phyloP scores from a whole-genome alignment of 2,888 invertebrate species.

The Molanna angustata region DNA sequence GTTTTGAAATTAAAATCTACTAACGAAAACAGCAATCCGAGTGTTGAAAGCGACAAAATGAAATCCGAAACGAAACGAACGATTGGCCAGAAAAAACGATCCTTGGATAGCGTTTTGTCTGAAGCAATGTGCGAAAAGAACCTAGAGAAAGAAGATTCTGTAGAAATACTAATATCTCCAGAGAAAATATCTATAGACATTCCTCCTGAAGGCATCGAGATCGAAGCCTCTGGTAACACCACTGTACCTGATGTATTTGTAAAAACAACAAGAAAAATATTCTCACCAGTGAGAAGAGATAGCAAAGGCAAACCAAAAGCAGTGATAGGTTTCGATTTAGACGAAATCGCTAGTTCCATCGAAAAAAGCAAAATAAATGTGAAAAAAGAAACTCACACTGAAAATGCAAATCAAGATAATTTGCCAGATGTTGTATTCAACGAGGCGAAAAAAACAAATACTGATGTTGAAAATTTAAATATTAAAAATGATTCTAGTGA shows the following conservation, averaged over 20 bases:
- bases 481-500: constrained; percentile 18
- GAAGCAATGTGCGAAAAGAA: constrained; percentile 16
- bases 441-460: constrained; percentile 21
- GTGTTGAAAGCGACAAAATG: too few species aligned
- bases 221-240: constrained; percentile 45
- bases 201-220: constrained; percentile 35
- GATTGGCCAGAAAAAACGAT: constrained; percentile 20
- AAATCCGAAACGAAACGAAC: too few species aligned
- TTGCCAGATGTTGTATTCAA: constrained; percentile 29
- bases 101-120: constrained; percentile 21
- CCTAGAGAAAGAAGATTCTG: constrained; percentile 30
- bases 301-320: constrained; percentile 55
- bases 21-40: constrained; percentile 13
- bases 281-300: constrained; percentile 65
- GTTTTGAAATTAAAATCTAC: constrained; percentile 40
- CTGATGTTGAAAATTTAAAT: constrained; percentile 11
- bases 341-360: constrained; percentile 41
- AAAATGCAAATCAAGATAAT: constrained; percentile 34
- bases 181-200: constrained; percentile 29
- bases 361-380: constrained; percentile 33
- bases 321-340: constrained; percentile 49
- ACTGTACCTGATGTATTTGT: constrained; percentile 68
- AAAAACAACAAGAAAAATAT: constrained; percentile 77
- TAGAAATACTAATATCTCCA: constrained; percentile 32
- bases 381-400: constrained; percentile 34